These are phyloP conservation scores for Holacanthus passer DNA, from an alignment of 2,113 vertebrate species.

Conservation along the genomic window DNA sequence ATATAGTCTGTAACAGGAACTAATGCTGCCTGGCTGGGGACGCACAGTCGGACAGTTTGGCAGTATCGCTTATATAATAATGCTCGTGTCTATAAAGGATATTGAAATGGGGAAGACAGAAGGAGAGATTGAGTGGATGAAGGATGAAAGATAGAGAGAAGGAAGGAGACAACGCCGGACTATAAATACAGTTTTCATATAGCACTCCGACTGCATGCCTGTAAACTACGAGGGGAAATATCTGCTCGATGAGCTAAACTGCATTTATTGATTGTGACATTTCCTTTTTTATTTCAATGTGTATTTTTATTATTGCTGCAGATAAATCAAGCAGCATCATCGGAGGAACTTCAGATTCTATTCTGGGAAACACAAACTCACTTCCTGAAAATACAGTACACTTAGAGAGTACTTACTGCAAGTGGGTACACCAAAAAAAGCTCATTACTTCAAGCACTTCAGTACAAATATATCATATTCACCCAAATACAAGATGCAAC, in stretches of 20 bases:
- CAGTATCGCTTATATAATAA: constrained; percentile 40
- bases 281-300: not conserved
- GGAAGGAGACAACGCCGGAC: not conserved
- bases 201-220: not conserved
- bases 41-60: constrained; percentile 32
- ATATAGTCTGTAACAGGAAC: constrained; percentile 63
- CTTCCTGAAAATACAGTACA: not conserved
- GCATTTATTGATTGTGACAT: not conserved
- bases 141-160: not conserved
- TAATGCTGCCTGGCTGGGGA: constrained; percentile 21
- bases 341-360: not conserved
- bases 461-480: not conserved
- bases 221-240: not conserved
- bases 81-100: constrained; percentile 29
- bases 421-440: not conserved
- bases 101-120: constrained; percentile 37
- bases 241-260: not conserved
- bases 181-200: not conserved
- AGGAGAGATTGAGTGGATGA: not conserved
- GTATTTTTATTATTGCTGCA: not conserved
- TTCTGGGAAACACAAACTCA: constrained; percentile 5
- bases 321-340: not conserved
- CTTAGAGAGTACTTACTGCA: not conserved
- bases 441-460: not conserved
- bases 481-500: not conserved